Base-by-base conservation (phyloP, 2,797 vertebrate genomes). In the Sebastes kiyomatsui region DNA sequence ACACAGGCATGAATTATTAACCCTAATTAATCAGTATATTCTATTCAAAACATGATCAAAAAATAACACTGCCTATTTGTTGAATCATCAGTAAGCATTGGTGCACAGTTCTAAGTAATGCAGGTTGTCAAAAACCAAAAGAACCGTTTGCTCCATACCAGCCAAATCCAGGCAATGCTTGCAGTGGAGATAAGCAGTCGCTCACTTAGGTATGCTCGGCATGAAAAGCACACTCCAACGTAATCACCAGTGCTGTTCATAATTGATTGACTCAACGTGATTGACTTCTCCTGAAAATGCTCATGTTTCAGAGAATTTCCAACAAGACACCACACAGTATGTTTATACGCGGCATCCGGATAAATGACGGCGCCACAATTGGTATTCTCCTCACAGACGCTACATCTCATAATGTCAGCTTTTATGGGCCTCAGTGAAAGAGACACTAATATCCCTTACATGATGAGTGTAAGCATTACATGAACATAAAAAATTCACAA, bases 401-500 rank as follows among this genome's bases (percentile, higher is more conserved):
- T 14, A 4, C 80, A 28, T 75, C 67, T 81, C 84, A 68, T 87
- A 74, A 90, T 80, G 83, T 84, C 90, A 80, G 55, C 56, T 83
- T 89, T 88, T 90, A 89, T 78, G 76, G 80, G 83, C 80, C 54
- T 84, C 75, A 58, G 14, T 67, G 88, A 90, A 85, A 84, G 71
- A 90, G 83, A 88, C 81, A 65, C 84, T 92, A 90, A 92, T 91
- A 85, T 80, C 70, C 82, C 72, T 55, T 35, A 79, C 87, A 89
- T 87, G 87, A 92, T 86, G 68, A 80, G 78, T 49, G 72, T 77
- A 75, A 62, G 82, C 83, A 75, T 84, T 84, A 80, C 77, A 75
- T 59, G 73, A 60, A 71, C 71, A 77, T 89, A 77, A 85, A 88
- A 61, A 89, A 85, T 60, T 23, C 73, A 82, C 71, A 79, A 83